Evolutionary conservation across 2,113 vertebrate species (phyloP), one percentile per base, ranked within the genome.

Genomic region (Lasiurus cinereus): DNA sequence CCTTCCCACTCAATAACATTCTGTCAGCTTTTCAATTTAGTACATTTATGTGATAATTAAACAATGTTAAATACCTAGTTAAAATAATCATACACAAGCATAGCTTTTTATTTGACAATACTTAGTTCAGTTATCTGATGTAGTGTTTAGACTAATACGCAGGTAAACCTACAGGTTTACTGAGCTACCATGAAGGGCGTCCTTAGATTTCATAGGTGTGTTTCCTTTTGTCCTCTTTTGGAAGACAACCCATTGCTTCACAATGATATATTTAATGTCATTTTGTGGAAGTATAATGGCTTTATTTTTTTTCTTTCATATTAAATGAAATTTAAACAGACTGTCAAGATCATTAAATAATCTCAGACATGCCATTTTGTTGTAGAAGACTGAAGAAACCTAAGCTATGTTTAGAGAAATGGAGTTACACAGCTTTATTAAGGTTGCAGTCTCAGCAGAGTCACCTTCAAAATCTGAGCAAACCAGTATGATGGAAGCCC

Each of bases 291-390:
- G 16, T 87, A 76, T 80, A 46, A 77, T 78, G 21, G 31, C 39
- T 96, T 94, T 96, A 31, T 73, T n/a, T 86, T 94, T 93, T 82
- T 21, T 85, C 13, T 22, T 86, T 93, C 59, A 36, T 24, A 48
- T 86, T 79, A 79, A 96, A 43, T 33, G 0, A 80, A 80, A 89
- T 19, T 73, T 91, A 85, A 93, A 24, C 33, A 78, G 22, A 8
- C 21, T 92, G 16, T 18, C 70, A 83, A 82, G 33, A 80, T 91
- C n/a, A 56, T 87, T 72, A 88, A 78, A 82, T 64, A 86, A 50
- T 72, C 36, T 43, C 10, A 24, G 31, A 83, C 80, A 52, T 72
- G 12, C 73, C 7, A 56, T 82, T 85, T 52, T 39, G 39, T 39
- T 39, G 50, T 50, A 50, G 50, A 50, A 50, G 50, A 50, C 50